Evolutionary conservation across 2,113 vertebrate species (phyloP).

Genomic region (Octodon degus): DNA sequence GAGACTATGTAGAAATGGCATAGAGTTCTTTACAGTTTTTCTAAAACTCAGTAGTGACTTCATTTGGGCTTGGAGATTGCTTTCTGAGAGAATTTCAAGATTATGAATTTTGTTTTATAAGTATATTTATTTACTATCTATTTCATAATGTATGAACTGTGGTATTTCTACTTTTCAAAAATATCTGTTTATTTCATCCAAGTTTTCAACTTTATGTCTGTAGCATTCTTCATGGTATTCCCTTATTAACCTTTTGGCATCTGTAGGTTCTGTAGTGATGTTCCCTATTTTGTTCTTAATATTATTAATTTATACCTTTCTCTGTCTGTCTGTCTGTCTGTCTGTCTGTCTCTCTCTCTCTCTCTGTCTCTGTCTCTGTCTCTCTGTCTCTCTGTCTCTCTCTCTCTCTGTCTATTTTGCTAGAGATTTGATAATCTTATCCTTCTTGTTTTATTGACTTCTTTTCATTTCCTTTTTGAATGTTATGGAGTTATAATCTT

Average conservation of each 20-base stretch:
- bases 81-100: background rate
- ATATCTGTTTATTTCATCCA: background rate
- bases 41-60: background rate
- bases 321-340: background rate
- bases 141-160: background rate
- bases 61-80: background rate
- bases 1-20: background rate
- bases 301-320: background rate
- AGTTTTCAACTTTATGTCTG: background rate
- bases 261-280: background rate
- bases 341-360: background rate
- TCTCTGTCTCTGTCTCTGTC: background rate
- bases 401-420: background rate
- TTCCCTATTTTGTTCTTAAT: background rate
- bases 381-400: background rate
- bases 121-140: background rate
- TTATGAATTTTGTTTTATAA: background rate
- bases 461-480: slow-evolving; percentile 1
- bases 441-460: background rate
- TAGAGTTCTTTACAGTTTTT: background rate
- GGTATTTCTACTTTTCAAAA: background rate
- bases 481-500: background rate
- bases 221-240: background rate
- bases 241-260: background rate
- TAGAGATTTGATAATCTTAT: background rate